Conservation (phyloP, 2,797 vertebrate genomes). For the Platalea minor region DNA sequence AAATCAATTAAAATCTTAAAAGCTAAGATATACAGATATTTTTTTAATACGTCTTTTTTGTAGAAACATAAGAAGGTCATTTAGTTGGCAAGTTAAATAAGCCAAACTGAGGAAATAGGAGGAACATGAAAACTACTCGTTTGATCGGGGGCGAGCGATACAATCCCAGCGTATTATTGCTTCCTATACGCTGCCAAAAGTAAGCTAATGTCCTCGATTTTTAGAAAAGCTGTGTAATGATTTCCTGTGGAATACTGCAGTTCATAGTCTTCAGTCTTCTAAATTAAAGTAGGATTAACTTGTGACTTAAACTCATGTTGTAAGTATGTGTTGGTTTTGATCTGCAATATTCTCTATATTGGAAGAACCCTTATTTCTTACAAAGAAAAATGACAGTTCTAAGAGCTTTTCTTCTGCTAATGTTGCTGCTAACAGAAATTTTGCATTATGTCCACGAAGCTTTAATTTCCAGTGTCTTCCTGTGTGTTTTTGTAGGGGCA, state of each 20-base stretch:
- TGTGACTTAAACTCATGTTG: background rate
- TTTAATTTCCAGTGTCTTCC: background rate
- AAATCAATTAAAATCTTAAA: slow-evolving; percentile 4
- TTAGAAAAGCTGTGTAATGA: background rate
- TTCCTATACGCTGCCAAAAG: slow-evolving; percentile 22
- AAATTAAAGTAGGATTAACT: background rate
- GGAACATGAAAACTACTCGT: background rate
- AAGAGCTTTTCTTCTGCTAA: background rate
- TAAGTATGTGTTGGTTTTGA: background rate
- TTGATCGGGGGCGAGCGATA: background rate
- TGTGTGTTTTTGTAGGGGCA: background rate
- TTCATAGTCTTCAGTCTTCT: background rate
- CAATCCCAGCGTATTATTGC: background rate
- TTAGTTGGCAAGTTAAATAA: slow-evolving; percentile 30
- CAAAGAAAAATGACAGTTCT: background rate
- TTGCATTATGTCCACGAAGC: background rate
- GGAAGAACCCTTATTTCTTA: background rate
- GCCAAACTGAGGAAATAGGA: slow-evolving; percentile 23
- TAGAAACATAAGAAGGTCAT: slow-evolving; percentile 31
- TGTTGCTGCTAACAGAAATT: background rate
- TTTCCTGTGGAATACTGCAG: slow-evolving; percentile 40
- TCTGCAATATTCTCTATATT: background rate
- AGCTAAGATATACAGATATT: background rate
- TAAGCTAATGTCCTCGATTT: background rate
- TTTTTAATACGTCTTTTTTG: background rate